These are phyloP conservation scores for Busseola fusca DNA, from an alignment of 2,888 invertebrate species.

Conservation along the genomic window DNA sequence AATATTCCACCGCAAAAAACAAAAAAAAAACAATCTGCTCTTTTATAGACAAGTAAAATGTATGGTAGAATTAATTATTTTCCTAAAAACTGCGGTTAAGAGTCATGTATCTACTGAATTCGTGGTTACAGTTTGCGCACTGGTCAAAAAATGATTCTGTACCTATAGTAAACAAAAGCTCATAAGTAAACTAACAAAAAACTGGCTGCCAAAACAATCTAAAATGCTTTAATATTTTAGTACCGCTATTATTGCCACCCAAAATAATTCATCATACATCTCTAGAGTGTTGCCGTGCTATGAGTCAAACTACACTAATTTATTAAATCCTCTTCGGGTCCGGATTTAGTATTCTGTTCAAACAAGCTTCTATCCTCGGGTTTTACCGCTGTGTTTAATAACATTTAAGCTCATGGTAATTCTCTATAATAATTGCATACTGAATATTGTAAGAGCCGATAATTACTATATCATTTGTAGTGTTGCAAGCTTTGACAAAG, in stretches of 20 bases:
- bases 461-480: conserved; percentile 21
- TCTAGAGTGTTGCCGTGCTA: conserved; percentile 20
- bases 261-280: conserved; percentile 28
- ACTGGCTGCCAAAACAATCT: too few relatives aligned
- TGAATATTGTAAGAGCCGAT: conserved; percentile 27
- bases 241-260: conserved; percentile 10
- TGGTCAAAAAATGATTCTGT: too few relatives aligned
- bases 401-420: conserved; percentile 26
- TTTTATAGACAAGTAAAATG: too few relatives aligned
- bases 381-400: conserved; percentile 15
- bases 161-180: too few relatives aligned
- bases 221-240: not conserved
- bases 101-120: too few relatives aligned
- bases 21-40: too few relatives aligned
- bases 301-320: conserved; percentile 29
- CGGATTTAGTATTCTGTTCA: conserved; percentile 45
- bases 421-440: not conserved
- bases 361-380: conserved; percentile 16
- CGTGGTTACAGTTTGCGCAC: too few relatives aligned
- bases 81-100: too few relatives aligned
- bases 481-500: conserved; percentile 15
- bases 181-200: not conserved
- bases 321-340: conserved; percentile 38
- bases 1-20: too few relatives aligned
- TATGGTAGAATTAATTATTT: too few relatives aligned